A percentile compares a stretch with the other conserved stretches of the same genome.
Evolutionary conservation across 1,140 invertebrate genomes (phyloP).

Genomic region (Coelopa frigida): DNA sequence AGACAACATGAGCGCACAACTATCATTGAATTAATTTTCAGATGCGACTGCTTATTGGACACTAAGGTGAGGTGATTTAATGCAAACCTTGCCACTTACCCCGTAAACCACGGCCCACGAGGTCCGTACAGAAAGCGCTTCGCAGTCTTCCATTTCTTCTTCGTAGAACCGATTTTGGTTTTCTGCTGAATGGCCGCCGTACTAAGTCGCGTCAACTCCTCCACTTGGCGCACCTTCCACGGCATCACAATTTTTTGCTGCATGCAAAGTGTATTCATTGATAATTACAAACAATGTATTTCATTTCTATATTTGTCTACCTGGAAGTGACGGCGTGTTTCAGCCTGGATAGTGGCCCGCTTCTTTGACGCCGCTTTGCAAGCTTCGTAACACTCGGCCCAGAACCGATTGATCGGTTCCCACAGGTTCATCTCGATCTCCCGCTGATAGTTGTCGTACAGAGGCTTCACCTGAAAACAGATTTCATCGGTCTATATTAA

Average conservation of each 20-base stretch:
- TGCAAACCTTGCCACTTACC: slow-evolving; percentile 44
- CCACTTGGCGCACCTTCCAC: slow-evolving; percentile 47
- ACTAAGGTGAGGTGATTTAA: no score
- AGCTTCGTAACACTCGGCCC: slow-evolving; percentile 54
- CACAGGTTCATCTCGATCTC: slow-evolving; percentile 46
- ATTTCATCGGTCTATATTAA: no score
- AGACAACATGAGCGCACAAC: no score
- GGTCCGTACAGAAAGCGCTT: slow-evolving; percentile 51
- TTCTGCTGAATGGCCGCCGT: slow-evolving; percentile 46
- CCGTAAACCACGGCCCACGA: slow-evolving; percentile 52
- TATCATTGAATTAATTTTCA: no score
- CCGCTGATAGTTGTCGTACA: slow-evolving; percentile 46
- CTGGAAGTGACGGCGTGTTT: slow-evolving; percentile 55
- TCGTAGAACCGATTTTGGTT: slow-evolving; percentile 47
- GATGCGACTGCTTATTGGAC: no score
- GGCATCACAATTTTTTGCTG: slow-evolving; percentile 51
- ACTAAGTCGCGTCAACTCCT: slow-evolving; percentile 50
- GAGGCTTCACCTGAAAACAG: slow-evolving; percentile 42
- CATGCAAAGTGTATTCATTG: slow-evolving; percentile 10
- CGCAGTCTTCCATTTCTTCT: slow-evolving; percentile 51
- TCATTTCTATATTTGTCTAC: slow-evolving; percentile 30
- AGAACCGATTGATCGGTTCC: slow-evolving; percentile 52
- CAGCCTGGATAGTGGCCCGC: slow-evolving; percentile 50
- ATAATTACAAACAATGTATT: neutral
- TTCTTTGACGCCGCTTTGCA: slow-evolving; percentile 54